Evolutionary conservation across 35 echinoderm and acorn worm genomes (phyloP).

Genomic region (Apostichopus parvimensis): DNA sequence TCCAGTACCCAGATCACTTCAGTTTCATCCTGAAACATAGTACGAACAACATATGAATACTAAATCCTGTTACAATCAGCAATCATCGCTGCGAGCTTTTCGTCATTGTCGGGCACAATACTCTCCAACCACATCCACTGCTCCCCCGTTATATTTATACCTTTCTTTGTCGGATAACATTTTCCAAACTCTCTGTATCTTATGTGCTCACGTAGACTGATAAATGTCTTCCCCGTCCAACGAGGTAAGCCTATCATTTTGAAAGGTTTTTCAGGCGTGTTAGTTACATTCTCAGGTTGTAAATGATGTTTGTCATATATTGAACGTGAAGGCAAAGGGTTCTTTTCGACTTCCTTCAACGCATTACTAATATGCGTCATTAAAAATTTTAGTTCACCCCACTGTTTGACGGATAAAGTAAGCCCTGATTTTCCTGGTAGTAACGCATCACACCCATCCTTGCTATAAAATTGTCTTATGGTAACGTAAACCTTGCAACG

Average conservation of each 20-base stretch:
- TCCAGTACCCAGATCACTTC: conserved; percentile 22
- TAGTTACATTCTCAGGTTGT: background rate
- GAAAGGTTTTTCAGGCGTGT: conserved; percentile 2
- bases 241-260: background rate
- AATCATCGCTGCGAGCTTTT: background rate
- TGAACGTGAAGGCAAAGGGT: no score
- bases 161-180: background rate
- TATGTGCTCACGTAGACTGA: conserved; percentile 24
- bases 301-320: no score
- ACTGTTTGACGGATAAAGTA: no score
- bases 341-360: no score
- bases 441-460: no score
- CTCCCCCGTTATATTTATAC: background rate
- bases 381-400: no score
- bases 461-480: no score
- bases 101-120: background rate
- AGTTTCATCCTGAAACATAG: conserved; percentile 22
- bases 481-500: no score
- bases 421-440: no score
- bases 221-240: background rate
- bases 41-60: background rate
- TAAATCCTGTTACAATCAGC: background rate
- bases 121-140: conserved; percentile 20
- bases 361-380: no score
- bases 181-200: background rate